A percentile compares a stretch with the other conserved stretches of the same genome.
phyloP scores from a whole-genome alignment of 2,113 vertebrate species.

The Dunckerocampus dactyliophorus region DNA sequence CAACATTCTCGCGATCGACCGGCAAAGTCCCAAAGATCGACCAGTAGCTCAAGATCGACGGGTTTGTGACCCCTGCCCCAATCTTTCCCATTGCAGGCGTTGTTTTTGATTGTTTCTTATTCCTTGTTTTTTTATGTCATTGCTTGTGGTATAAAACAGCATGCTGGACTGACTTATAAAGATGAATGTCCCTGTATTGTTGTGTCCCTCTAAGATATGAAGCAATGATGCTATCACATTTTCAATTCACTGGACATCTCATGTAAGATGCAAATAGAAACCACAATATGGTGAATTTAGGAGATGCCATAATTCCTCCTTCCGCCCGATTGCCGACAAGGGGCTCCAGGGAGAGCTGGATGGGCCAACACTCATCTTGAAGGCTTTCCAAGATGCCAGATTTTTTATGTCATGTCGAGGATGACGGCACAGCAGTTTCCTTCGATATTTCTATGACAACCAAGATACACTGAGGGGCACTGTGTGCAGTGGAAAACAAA shows the following conservation, averaged over 20 bases:
- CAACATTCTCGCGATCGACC: too few species aligned
- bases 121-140: neutral
- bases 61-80: too few species aligned
- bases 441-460: conserved; percentile 6
- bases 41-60: too few species aligned
- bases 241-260: neutral
- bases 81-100: neutral
- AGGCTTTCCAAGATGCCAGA: neutral
- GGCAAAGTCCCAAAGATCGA: too few species aligned
- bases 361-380: neutral
- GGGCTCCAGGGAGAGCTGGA: neutral
- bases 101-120: neutral
- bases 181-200: neutral
- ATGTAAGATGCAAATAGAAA: neutral
- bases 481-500: conserved; percentile 12
- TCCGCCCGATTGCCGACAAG: neutral
- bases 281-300: neutral
- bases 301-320: neutral
- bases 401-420: neutral
- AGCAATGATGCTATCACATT: neutral
- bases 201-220: neutral
- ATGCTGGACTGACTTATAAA: neutral
- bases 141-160: neutral
- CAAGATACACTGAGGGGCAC: neutral
- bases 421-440: conserved; percentile 5